These are phyloP conservation scores for Mohoua ochrocephala DNA, from an alignment of 2,113 vertebrate species.

Conservation along the genomic window DNA sequence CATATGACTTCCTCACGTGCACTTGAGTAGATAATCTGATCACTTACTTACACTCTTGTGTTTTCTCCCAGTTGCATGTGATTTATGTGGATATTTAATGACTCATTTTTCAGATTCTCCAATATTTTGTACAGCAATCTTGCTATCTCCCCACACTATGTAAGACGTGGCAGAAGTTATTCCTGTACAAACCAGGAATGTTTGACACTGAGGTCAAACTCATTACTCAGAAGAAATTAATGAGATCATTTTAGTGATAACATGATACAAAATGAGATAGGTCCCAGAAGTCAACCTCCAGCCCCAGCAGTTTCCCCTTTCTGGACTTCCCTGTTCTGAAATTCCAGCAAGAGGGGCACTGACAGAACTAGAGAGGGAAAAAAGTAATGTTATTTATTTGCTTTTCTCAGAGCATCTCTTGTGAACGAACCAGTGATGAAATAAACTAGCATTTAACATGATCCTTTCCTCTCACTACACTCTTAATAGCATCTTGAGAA, in stretches of 20 bases:
- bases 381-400: neutral
- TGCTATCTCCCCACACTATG: neutral
- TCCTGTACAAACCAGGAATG: neutral
- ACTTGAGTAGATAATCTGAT: neutral
- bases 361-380: neutral
- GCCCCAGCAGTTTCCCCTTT: neutral
- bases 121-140: neutral
- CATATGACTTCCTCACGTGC: neutral
- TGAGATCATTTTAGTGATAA: neutral
- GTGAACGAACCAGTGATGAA: neutral
- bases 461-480: neutral
- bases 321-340: neutral
- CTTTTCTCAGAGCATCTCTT: neutral
- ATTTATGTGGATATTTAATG: neutral
- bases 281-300: neutral
- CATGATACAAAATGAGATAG: neutral
- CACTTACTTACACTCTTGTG: neutral
- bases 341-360: neutral
- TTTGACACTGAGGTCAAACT: neutral
- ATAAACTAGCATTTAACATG: neutral
- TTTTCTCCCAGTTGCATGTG: neutral
- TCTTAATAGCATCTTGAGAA: slow-evolving; percentile 26
- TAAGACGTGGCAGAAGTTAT: neutral
- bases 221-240: neutral
- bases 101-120: neutral